Conservation (phyloP, 2,113 vertebrate genomes). For the Mustela nigripes region DNA sequence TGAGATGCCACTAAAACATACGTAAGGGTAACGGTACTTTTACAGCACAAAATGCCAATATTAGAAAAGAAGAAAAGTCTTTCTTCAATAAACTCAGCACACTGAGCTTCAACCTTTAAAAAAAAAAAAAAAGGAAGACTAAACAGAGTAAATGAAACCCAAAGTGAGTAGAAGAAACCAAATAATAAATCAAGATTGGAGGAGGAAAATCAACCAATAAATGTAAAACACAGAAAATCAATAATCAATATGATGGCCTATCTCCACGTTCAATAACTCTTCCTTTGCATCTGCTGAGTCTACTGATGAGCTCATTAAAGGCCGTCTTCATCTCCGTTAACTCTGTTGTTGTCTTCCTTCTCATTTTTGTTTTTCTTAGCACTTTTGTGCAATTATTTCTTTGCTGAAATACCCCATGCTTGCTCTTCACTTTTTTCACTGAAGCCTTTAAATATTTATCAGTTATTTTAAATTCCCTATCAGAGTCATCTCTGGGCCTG, state of each 20-base stretch:
- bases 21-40: background rate
- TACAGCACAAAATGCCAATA: background rate
- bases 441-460: background rate
- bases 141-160: background rate
- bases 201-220: background rate
- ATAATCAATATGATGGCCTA: background rate
- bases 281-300: background rate
- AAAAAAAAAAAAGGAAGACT: background rate
- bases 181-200: background rate
- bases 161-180: background rate
- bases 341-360: background rate
- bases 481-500: background rate
- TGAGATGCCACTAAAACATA: background rate
- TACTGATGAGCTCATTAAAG: background rate
- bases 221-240: background rate
- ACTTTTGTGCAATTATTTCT: background rate
- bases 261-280: background rate
- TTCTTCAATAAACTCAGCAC: slow-evolving; percentile 1
- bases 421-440: background rate
- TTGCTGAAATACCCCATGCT: background rate
- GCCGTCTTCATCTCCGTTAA: background rate
- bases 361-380: background rate
- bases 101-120: background rate
- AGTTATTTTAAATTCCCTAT: background rate
- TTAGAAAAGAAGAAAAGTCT: background rate